Percentiles rank a stretch among this genome's conserved stretches.
phyloP scores from a whole-genome alignment of 2,113 vertebrate species.

The Nothocercus julius region DNA sequence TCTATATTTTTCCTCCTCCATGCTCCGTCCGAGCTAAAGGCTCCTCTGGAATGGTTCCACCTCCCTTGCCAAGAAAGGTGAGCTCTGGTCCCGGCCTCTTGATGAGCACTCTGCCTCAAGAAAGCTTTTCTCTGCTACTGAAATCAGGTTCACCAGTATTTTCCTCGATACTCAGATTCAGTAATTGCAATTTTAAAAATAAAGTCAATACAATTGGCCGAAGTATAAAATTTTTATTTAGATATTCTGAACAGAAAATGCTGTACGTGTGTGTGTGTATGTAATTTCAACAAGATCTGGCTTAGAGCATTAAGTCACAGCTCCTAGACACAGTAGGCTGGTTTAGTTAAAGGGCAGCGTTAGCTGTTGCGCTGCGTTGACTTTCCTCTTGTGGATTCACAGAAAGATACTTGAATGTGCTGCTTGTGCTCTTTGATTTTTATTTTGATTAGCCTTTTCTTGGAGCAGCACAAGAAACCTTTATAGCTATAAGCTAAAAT shows the following conservation, averaged over 20 bases:
- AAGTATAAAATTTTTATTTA: neutral
- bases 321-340: neutral
- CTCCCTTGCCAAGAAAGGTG: neutral
- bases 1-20: slow-evolving; percentile 36
- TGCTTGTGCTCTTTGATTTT: slow-evolving; percentile 25
- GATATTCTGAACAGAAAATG: neutral
- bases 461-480: slow-evolving; percentile 30
- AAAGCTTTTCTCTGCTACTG: neutral
- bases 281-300: neutral
- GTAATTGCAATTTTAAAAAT: neutral
- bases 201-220: neutral
- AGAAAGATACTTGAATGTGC: slow-evolving; percentile 32
- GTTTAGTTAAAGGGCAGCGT: neutral
- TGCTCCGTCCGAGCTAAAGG: neutral
- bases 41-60: neutral
- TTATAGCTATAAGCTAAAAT: slow-evolving; percentile 20
- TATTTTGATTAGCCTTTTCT: slow-evolving; percentile 24
- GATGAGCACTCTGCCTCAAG: neutral
- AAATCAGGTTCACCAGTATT: neutral
- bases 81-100: neutral
- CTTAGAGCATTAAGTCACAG: neutral
- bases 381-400: slow-evolving; percentile 4
- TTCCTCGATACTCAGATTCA: neutral
- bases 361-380: neutral
- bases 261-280: neutral